These are phyloP conservation scores for Tadarida brasiliensis DNA, from an alignment of 2,797 vertebrate genomes.

Conservation along the genomic window DNA sequence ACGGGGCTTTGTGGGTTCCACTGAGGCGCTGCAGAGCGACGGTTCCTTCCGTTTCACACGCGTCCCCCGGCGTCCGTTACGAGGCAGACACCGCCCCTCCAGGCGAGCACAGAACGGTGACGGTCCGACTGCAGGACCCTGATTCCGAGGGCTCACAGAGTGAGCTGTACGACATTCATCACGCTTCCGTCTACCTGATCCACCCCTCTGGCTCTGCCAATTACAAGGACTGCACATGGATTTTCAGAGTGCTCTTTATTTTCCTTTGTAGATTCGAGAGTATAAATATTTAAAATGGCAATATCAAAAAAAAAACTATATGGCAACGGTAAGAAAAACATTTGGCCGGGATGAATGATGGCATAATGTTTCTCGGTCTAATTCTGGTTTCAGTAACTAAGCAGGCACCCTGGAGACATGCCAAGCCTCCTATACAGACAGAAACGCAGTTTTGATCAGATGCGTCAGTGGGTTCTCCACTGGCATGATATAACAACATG, in stretches of 20 bases:
- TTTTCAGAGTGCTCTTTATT: constrained; percentile 71
- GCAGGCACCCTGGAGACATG: not conserved
- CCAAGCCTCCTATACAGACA: not conserved
- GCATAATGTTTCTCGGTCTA: not conserved
- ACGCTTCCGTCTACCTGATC: constrained; percentile 76
- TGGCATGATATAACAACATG: constrained; percentile 37
- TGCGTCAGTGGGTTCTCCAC: constrained; percentile 60
- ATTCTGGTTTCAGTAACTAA: constrained; percentile 25
- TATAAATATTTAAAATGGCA: constrained; percentile 76
- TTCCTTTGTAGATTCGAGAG: constrained; percentile 74
- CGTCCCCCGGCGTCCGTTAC: constrained; percentile 10
- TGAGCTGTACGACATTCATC: constrained; percentile 82
- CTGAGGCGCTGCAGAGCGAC: not conserved
- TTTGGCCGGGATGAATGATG: not conserved
- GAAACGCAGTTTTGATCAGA: constrained; percentile 13
- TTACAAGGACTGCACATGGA: constrained; percentile 80
- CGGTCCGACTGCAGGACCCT: constrained; percentile 75
- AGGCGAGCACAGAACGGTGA: constrained; percentile 75
- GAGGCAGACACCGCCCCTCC: constrained; percentile 28
- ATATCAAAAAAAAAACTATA: not conserved
- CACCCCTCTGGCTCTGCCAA: constrained; percentile 84
- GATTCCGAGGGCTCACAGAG: constrained; percentile 73
- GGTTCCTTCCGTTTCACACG: not conserved
- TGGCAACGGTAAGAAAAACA: not conserved
- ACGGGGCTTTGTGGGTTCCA: not conserved